A percentile compares a stretch with the other conserved stretches of the same genome.
phyloP scores from a whole-genome alignment of 2,797 vertebrate genomes.

The Chrysocyon brachyurus region DNA sequence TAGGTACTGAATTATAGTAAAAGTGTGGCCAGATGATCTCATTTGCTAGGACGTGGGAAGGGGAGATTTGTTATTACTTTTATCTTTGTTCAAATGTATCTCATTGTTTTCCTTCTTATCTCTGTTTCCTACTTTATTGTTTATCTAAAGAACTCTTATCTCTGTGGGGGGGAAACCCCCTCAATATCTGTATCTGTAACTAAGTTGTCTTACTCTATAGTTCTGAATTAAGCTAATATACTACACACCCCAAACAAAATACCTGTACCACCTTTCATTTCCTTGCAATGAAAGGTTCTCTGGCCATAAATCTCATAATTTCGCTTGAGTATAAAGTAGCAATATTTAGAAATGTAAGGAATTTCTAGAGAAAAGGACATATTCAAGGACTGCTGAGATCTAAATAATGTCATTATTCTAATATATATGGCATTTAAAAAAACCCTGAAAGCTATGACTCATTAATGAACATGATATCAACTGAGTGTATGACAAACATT shows the following conservation, averaged over 20 bases:
- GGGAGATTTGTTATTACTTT: background rate
- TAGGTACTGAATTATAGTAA: conserved; percentile 18
- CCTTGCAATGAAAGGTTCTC: background rate
- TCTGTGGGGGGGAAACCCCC: background rate
- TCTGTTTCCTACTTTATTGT: background rate
- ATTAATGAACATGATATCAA: background rate
- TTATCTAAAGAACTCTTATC: conserved; percentile 51
- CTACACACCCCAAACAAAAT: background rate
- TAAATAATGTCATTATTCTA: conserved; percentile 2
- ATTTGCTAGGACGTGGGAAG: background rate
- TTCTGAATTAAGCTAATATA: conserved; percentile 15
- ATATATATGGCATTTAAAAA: background rate
- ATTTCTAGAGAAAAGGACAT: conserved; percentile 1
- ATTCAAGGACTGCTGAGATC: background rate
- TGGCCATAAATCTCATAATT: background rate
- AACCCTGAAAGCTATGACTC: background rate
- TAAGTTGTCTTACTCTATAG: conserved; percentile 2
- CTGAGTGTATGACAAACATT: background rate
- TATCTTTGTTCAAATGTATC: background rate
- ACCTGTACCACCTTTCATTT: background rate
- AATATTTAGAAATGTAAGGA: conserved; percentile 23
- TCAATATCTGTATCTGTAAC: background rate
- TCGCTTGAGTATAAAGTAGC: background rate
- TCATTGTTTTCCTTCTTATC: background rate
- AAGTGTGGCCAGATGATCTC: background rate